A percentile compares a stretch with the other conserved stretches of the same genome.
phyloP scores from a whole-genome alignment of 2,797 vertebrate genomes.

The Peromyscus melanophrys region DNA sequence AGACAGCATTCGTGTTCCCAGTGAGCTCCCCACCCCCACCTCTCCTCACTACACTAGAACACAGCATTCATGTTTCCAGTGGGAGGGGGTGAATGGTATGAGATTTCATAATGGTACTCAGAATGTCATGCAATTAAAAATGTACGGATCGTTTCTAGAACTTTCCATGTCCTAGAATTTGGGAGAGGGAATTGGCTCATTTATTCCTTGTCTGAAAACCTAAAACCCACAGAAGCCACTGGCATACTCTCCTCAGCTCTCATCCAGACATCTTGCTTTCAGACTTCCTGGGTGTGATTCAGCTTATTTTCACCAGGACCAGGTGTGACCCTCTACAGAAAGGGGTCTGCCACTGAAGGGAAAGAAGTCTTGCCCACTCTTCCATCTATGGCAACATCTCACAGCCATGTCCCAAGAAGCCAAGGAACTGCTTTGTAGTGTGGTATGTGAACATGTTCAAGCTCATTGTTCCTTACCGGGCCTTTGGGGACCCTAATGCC shows the following conservation, averaged over 20 bases:
- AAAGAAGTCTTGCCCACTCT: neutral
- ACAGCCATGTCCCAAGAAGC: too few relatives aligned
- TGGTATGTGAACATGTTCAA: neutral
- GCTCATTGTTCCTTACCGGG: neutral
- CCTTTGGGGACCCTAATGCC: neutral
- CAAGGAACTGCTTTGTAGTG: neutral
- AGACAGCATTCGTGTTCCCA: neutral
- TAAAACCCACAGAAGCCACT: neutral
- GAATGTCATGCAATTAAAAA: neutral
- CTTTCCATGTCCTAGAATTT: neutral
- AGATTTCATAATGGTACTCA: neutral
- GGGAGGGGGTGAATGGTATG: neutral
- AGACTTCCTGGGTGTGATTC: neutral
- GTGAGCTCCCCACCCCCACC: neutral
- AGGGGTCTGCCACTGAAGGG: too few relatives aligned
- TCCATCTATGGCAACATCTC: neutral
- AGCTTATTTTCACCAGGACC: neutral
- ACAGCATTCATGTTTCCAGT: neutral
- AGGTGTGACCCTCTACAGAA: neutral
- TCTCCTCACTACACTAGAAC: neutral
- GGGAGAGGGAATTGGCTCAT: neutral
- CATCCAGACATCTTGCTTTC: neutral
- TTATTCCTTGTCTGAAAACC: slow-evolving; percentile 8
- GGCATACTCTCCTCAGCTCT: neutral
- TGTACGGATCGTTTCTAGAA: neutral